Base-by-base conservation (phyloP, 2,797 vertebrate species). In the Poeciliopsis infans region DNA sequence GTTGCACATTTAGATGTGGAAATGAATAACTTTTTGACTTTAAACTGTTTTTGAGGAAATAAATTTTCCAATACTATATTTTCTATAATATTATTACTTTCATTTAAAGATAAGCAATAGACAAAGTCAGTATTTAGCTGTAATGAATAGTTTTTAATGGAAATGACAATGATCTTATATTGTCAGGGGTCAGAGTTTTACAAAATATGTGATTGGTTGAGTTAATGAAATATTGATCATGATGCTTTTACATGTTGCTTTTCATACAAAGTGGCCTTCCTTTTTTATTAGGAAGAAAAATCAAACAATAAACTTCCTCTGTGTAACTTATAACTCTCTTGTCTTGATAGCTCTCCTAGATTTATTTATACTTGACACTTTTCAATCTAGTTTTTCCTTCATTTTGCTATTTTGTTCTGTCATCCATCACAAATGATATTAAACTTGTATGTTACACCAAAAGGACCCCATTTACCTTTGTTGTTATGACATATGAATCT, bases 401-500 rank as follows among this genome's bases (percentile, higher is more conserved):
- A 12, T 68, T 68, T 33, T 68, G 8, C 20, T 20, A 12, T 41
- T 12, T 68, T 41, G 23, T 5, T 33, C 36, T 5, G 23, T 39
- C 16, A 2, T 36, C 33, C 36, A 10, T 66, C 59, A 64, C 16
- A 31, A 64, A 20, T 41, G 16, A 69, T 12, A 45, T 20, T 69
- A 69, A 69, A 43, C 41, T n/a, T 43, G 39, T 3, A 69, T 5
- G 39, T 20, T n/a, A 3, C 39, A 45, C 39, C 39, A 69, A 7
- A 43, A 41, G 41, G 20, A 4, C 11, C 13, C 41, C 13, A 46
- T 70, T 46, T 16, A 70, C 68, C 45, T 45, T 46, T 28, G 43
- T 45, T 46, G 49, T 70, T 18, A 28, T 70, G 43, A 46, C 43
- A 46, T 45, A 28, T 45, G 7, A 70, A 46, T 88, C 96, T 92